Base-by-base conservation (phyloP, 2,888 invertebrate genomes). In the Ferrisia virgata region DNA sequence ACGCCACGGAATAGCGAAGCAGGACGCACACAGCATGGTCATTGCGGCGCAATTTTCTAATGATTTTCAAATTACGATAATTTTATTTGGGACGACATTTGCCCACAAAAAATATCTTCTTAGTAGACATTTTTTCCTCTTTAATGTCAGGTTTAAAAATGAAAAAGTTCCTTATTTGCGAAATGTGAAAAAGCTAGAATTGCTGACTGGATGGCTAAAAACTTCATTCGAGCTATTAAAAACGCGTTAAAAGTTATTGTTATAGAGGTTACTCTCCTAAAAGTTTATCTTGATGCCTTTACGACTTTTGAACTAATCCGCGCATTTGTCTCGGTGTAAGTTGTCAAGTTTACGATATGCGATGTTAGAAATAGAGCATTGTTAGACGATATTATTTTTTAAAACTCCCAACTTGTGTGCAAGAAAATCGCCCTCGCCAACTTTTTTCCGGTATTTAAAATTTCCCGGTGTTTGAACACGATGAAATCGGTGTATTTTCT, bases 221-320 rank as follows among this genome's bases (percentile, higher is more conserved):
- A 72, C 72, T 72, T 72, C 72, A 72, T 72, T 72, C 72, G 72
- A 72, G 72, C 72, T 72, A 72, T 72, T 72, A 72, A 72, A 72
- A 72, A 72, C 72, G 72, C 72, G 72, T 72, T 72, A 72, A 72
- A 72, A 72, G 72, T 72, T 72, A 72, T 72, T 72, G 72, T 72
- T 72, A 72, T 72, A 72, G 72, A 72, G 72, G 72, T 72, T 72
- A 72, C 28, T 72, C 72, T 72, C 28, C 33, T 31, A 47, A 79
- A 79, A 79, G 47, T 47, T 79, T 79, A 79, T 79, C 47, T 43
- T 31, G 79, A 43, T 79, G 79, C 79, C 79, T 79, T 79, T 79
- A 79, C 79, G 79, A 79, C 47, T 79, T 79, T 47, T 79, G 40
- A 40, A 79, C 47, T 79, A 79, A 79, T 79, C 79, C 47, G 31